A percentile compares a stretch with the other conserved stretches of the same genome.
Evolutionary conservation across 2,888 invertebrate genomes (phyloP).

Genomic region (Scaptodrosophila latifasciaeformis): DNA sequence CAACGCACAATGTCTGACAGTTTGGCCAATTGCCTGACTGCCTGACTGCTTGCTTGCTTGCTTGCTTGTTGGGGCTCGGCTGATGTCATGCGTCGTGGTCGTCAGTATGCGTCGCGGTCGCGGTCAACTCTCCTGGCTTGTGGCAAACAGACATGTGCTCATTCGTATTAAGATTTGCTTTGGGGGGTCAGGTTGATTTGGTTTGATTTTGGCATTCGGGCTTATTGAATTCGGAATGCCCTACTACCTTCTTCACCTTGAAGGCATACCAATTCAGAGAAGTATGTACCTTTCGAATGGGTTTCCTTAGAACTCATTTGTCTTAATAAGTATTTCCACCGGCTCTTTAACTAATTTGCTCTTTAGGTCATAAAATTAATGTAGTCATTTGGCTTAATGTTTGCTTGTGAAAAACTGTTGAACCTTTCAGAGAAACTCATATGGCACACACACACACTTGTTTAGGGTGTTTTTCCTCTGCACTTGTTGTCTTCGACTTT

Average conservation of each 20-base stretch:
- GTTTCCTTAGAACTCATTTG: neutral
- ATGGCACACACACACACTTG: no score
- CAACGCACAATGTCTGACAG: conserved; percentile 5
- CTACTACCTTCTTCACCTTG: no score
- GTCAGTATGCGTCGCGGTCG: conserved; percentile 19
- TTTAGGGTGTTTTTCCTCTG: conserved; percentile 36
- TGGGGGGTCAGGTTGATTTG: neutral
- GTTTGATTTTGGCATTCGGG: neutral
- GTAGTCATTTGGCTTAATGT: conserved; percentile 10
- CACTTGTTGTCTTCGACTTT: conserved; percentile 53
- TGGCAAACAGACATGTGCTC: conserved; percentile 2
- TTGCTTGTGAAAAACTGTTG: conserved; percentile 28
- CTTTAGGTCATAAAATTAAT: neutral
- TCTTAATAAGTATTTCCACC: no score
- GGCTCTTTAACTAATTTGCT: no score
- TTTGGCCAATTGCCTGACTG: neutral
- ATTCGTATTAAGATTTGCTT: neutral
- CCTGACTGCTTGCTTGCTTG: no score
- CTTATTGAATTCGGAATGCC: neutral
- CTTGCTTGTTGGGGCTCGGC: conserved; percentile 24
- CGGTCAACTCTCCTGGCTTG: conserved; percentile 37
- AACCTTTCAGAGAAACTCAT: no score
- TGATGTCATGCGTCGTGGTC: conserved; percentile 11
- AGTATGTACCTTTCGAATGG: neutral
- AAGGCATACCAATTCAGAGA: neutral